These are phyloP conservation scores for Pemphredon lugubris DNA, from an alignment of 2,888 invertebrate species.

Conservation along the genomic window DNA sequence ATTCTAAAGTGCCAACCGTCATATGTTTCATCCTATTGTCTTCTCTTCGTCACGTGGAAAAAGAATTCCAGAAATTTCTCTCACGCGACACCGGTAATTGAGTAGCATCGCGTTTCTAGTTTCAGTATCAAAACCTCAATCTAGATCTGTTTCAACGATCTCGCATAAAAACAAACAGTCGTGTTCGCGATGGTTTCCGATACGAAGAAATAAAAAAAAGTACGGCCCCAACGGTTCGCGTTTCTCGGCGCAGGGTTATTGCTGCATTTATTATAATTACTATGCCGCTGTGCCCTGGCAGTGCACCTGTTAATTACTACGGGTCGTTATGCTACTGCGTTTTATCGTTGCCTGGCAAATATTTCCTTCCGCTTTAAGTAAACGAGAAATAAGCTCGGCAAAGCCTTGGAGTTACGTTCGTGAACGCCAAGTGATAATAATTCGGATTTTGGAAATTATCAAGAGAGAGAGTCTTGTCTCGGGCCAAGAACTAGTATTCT, in stretches of 20 bases:
- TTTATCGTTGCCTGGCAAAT: constrained; percentile 45
- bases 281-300: not conserved
- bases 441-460: too few relatives aligned
- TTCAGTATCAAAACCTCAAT: not conserved
- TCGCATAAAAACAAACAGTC: not conserved
- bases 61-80: too few relatives aligned
- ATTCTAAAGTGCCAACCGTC: too few relatives aligned
- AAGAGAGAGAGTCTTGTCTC: too few relatives aligned
- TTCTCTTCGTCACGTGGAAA: too few relatives aligned
- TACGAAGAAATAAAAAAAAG: too few relatives aligned
- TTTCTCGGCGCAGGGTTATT: constrained; percentile 8
- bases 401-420: not conserved
- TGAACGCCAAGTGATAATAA: not conserved
- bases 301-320: constrained; percentile 31
- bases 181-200: not conserved
- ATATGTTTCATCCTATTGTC: too few relatives aligned
- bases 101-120: too few relatives aligned
- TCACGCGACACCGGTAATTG: too few relatives aligned
- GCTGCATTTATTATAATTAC: constrained; percentile 38
- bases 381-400: constrained; percentile 21
- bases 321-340: constrained; percentile 17
- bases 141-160: not conserved
- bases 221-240: too few relatives aligned
- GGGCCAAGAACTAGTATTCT: too few relatives aligned
- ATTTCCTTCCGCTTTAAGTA: constrained; percentile 33